Evolutionary conservation across 1,140 invertebrate genomes (phyloP).

Genomic region (Rhyzopertha dominica): DNA sequence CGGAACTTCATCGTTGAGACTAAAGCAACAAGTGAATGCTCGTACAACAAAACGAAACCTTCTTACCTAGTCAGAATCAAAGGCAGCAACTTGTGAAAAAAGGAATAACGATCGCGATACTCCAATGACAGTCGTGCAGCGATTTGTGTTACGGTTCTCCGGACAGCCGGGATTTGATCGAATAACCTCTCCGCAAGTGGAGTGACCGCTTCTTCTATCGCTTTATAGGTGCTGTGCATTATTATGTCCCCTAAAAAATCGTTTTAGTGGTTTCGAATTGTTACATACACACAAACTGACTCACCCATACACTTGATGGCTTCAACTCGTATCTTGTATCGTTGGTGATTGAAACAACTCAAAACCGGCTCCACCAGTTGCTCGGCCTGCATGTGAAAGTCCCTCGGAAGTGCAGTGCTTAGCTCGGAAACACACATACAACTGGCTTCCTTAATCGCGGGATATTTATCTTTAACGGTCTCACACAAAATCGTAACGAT

Average conservation of each 20-base stretch:
- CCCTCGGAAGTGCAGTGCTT: slow-evolving; percentile 56
- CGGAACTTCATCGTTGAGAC: slow-evolving; percentile 64
- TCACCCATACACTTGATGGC: slow-evolving; percentile 68
- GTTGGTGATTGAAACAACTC: slow-evolving; percentile 70
- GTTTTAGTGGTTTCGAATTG: background rate
- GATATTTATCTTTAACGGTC: slow-evolving; percentile 69
- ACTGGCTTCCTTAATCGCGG: slow-evolving; percentile 71
- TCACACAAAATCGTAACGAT: slow-evolving; percentile 66
- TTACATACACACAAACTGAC: slow-evolving; percentile 20
- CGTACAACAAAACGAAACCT: background rate
- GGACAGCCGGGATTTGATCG: slow-evolving; percentile 64
- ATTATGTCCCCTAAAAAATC: slow-evolving; percentile 34
- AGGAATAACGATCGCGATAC: slow-evolving; percentile 72
- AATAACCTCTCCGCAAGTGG: slow-evolving; percentile 67
- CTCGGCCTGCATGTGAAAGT: slow-evolving; percentile 71
- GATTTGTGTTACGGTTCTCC: slow-evolving; percentile 60
- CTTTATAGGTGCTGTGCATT: slow-evolving; percentile 47
- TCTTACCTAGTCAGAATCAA: slow-evolving; percentile 63
- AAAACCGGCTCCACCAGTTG: slow-evolving; percentile 67
- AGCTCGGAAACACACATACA: slow-evolving; percentile 65
- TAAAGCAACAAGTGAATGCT: slow-evolving; percentile 27
- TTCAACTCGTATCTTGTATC: slow-evolving; percentile 69
- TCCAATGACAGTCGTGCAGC: slow-evolving; percentile 64
- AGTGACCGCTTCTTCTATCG: slow-evolving; percentile 54
- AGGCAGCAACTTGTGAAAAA: slow-evolving; percentile 68